Percentiles rank a stretch among this genome's conserved stretches.
Evolutionary conservation across 1,140 invertebrate genomes (phyloP).

Genomic region (Psix sp.): DNA sequence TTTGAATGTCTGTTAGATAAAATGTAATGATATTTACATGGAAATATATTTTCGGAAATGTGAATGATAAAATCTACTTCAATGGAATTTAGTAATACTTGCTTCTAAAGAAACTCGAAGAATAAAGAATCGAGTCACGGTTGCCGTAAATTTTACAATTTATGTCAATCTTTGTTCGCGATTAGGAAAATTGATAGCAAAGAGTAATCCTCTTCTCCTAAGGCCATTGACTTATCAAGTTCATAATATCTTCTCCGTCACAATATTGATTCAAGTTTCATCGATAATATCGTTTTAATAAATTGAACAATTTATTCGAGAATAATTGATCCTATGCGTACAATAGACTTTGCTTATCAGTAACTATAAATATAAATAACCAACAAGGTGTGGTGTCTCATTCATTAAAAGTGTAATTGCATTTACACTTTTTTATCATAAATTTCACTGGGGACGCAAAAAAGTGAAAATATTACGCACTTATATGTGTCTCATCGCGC

Average conservation of each 20-base stretch:
- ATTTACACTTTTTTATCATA: conserved; percentile 32
- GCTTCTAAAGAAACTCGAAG: background rate
- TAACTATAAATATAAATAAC: background rate
- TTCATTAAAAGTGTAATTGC: conserved; percentile 24
- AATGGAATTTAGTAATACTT: no score
- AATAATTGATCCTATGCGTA: background rate
- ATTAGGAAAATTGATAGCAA: conserved; percentile 6
- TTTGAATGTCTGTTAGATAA: no score
- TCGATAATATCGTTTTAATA: conserved; percentile 4
- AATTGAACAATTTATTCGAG: conserved; percentile 15
- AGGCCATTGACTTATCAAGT: conserved; percentile 24
- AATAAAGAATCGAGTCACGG: background rate
- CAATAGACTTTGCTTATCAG: background rate
- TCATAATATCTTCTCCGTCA: conserved; percentile 11
- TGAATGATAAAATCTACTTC: no score
- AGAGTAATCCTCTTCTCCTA: background rate
- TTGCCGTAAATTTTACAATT: conserved; percentile 2
- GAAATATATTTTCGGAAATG: no score
- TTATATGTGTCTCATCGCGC: conserved; percentile 27
- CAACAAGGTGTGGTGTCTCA: conserved; percentile 4
- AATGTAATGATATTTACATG: no score
- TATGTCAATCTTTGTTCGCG: conserved; percentile 1
- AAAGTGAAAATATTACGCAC: conserved; percentile 37
- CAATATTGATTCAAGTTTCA: conserved; percentile 18
- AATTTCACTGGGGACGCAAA: conserved; percentile 16